Evolutionary conservation across 2,888 invertebrate species (phyloP).

Genomic region (Tenthredo amoena): DNA sequence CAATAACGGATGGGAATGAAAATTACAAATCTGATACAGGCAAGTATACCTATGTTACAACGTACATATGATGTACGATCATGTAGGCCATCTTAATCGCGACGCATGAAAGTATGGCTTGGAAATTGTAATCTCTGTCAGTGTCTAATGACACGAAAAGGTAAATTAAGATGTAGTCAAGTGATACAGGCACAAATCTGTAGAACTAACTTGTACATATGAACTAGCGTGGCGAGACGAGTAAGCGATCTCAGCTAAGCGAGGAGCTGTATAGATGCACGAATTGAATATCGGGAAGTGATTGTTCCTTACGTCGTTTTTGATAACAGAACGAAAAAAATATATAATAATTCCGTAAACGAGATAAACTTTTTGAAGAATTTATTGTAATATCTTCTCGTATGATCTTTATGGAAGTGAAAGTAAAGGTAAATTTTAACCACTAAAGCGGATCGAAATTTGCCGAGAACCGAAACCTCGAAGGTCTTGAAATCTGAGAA

Average conservation of each 20-base stretch:
- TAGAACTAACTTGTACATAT: not conserved
- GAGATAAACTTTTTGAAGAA: not conserved
- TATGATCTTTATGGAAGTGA: not conserved
- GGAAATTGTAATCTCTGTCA: conserved; percentile 41
- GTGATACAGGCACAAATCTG: conserved; percentile 13
- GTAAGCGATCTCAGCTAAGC: not conserved
- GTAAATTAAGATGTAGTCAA: conserved; percentile 22
- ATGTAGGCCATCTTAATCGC: conserved; percentile 52
- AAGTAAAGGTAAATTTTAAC: not conserved
- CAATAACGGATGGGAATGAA: conserved; percentile 45
- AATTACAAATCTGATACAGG: conserved; percentile 41
- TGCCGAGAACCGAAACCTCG: conserved; percentile 16
- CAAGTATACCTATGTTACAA: not conserved
- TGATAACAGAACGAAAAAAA: not conserved
- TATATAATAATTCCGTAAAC: not conserved
- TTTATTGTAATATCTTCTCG: not conserved
- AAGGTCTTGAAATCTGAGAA: conserved; percentile 22
- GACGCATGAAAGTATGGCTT: conserved; percentile 41
- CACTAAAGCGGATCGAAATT: conserved; percentile 20
- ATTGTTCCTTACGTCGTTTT: not conserved
- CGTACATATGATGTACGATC: conserved; percentile 16
- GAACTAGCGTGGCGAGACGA: not conserved
- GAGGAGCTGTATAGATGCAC: not conserved
- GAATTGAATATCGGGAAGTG: not conserved
- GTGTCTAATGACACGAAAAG: conserved; percentile 36